Percentiles rank a stretch among this genome's conserved stretches.
Conservation (phyloP, 2,797 vertebrate genomes). For the Sciurus vulgaris region DNA sequence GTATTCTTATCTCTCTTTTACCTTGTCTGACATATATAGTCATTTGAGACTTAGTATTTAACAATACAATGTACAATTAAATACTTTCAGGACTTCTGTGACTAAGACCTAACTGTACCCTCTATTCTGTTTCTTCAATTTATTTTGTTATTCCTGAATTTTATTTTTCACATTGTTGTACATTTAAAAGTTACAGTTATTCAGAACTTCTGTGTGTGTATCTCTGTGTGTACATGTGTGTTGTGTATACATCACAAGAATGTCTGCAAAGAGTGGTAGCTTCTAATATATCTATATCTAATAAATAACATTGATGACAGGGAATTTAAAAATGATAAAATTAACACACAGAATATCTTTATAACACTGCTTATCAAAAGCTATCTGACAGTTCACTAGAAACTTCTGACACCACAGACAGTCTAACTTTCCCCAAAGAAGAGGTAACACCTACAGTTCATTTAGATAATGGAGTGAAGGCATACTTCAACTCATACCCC, state of each 20-base stretch:
- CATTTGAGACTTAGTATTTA: neutral
- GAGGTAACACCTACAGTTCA: neutral
- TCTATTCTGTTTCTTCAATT: neutral
- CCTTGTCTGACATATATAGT: neutral
- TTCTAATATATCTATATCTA: neutral
- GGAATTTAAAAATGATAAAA: neutral
- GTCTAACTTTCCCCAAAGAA: neutral
- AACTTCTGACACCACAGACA: neutral
- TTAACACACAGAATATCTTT: neutral
- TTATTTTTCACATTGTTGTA: neutral
- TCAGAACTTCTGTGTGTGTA: neutral
- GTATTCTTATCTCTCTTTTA: neutral
- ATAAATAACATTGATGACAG: neutral
- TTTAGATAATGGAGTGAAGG: neutral
- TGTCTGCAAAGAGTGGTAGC: neutral
- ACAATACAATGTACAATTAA: neutral
- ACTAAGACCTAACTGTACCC: neutral
- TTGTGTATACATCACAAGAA: neutral
- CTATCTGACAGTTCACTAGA: neutral
- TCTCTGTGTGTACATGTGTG: neutral
- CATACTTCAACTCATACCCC: neutral
- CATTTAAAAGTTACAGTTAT: neutral
- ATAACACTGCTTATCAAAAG: neutral
- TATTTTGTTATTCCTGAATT: neutral
- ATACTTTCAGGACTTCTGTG: neutral